Conservation (phyloP, 2,113 vertebrate species). For the Dromas ardeola region DNA sequence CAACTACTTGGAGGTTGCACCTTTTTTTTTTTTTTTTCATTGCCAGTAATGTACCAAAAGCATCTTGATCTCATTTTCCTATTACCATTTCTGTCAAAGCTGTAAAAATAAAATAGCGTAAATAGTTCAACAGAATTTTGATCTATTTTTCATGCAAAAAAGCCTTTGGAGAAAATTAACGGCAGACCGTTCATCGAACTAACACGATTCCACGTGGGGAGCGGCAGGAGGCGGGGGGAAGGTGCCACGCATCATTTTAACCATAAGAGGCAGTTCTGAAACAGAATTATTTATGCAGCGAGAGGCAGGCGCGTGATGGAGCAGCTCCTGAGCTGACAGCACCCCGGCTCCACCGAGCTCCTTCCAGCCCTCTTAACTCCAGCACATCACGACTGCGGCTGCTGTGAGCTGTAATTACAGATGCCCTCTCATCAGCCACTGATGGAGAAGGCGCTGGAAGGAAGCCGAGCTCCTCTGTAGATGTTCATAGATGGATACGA, state of each 20-base stretch:
- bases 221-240: background rate
- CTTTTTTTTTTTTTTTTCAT: background rate
- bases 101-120: constrained; percentile 10
- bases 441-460: background rate
- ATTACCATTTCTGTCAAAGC: constrained; percentile 26
- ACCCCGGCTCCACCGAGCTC: background rate
- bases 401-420: background rate
- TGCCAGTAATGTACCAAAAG: background rate
- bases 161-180: background rate
- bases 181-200: background rate
- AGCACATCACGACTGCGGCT: background rate
- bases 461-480: background rate
- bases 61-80: constrained; percentile 19
- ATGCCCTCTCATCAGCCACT: background rate
- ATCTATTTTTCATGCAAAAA: constrained; percentile 41
- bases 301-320: background rate
- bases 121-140: constrained; percentile 9
- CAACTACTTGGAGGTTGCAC: background rate
- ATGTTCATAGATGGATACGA: background rate
- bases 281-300: constrained; percentile 5
- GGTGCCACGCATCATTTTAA: background rate
- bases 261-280: background rate
- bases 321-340: constrained; percentile 5
- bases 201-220: background rate
- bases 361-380: background rate